phyloP scores from a whole-genome alignment of 1,140 invertebrate genomes.

The Platorchestia sp. region DNA sequence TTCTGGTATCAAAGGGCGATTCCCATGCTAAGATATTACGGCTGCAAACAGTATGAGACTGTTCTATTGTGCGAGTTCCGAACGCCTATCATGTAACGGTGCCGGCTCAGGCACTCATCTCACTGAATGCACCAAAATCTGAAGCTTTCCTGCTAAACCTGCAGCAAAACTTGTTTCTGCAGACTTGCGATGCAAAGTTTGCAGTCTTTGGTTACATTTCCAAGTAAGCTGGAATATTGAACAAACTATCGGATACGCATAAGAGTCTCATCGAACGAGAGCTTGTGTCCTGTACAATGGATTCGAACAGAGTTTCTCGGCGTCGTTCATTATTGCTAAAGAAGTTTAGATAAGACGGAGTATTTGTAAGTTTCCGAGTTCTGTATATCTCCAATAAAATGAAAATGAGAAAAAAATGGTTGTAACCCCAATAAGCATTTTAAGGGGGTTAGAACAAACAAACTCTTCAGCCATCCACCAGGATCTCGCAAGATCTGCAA shows the following conservation, averaged over 20 bases:
- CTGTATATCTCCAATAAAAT: background rate
- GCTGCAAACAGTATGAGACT: constrained; percentile 53
- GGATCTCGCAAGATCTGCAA: background rate
- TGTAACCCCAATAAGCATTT: background rate
- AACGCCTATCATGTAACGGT: constrained; percentile 51
- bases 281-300: constrained; percentile 23
- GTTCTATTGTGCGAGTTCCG: constrained; percentile 54
- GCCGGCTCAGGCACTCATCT: constrained; percentile 23
- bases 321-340: background rate
- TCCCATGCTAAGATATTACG: constrained; percentile 55
- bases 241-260: constrained; percentile 53
- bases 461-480: background rate
- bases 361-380: background rate
- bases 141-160: constrained; percentile 30
- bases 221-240: constrained; percentile 55
- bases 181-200: constrained; percentile 46
- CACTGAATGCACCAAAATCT: constrained; percentile 47
- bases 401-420: background rate
- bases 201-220: constrained; percentile 54
- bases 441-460: background rate
- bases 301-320: constrained; percentile 10
- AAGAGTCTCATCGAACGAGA: constrained; percentile 40
- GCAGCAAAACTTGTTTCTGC: constrained; percentile 44
- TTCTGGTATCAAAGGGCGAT: constrained; percentile 51
- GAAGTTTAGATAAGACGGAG: background rate